Base-by-base conservation (phyloP, 2,113 vertebrate genomes). In the Willisornis vidua region DNA sequence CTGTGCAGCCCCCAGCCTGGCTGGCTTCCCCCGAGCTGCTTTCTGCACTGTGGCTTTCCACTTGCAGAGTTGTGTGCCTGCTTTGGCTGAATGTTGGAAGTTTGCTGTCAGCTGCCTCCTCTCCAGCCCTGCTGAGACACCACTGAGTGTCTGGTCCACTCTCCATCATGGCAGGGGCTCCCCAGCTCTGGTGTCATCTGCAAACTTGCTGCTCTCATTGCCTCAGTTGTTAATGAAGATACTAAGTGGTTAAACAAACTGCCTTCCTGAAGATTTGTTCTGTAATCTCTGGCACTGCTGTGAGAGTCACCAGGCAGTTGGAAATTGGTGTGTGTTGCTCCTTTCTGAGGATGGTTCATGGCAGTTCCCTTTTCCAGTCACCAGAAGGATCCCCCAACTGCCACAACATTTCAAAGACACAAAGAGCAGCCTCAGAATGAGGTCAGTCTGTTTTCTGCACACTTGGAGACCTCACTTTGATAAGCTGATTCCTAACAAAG, bases 1-100 rank as follows among this genome's bases (percentile, higher is more conserved):
- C 45, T 9, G 25, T 17, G n/a, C 59, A 29, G 25, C 59, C 28
- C 49, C 28, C 35, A 10, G 45, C 28, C 35, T 8, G 45, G 37
- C 3, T 66, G 15, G 23, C 37, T 9, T 59, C n/a, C 31, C 55
- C 14, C 7, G 55, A 55, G 55, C 74, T 39, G 39, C 55, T 84
- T 65, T 66, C 73, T 65, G 81, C 63, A 1, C 35, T 0, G 0
- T 31, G 59, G 26, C 3, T 25, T 84, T 59, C n/a, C 3, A 0
- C 41, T 29, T 62, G 41, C 52, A 43, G 65, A 63, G 7, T 35
- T 77, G 54, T 5, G 1, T 1, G 4, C 54, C 43, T 58, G 57
- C 33, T 74, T 58, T 43, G 37, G 33, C 41, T 79, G 65, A 10
- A 29, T 14, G 16, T 18, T 39, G 33, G 15, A 10, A 71, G 65